phyloP scores from a whole-genome alignment of 2,797 vertebrate genomes.

The Spinus olivaceus region DNA sequence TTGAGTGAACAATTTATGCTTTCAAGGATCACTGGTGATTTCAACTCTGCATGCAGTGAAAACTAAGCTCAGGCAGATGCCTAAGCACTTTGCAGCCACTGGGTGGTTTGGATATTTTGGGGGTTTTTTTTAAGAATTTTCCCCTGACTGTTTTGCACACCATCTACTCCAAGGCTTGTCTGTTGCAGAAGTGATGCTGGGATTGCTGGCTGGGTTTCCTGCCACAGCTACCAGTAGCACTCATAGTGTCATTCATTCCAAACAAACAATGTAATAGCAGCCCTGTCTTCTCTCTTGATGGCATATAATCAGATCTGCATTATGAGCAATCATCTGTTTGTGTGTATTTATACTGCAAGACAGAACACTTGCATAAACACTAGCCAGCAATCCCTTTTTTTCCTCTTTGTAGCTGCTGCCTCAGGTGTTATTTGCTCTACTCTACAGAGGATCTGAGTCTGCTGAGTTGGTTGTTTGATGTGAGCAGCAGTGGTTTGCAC shows the following conservation, averaged over 20 bases:
- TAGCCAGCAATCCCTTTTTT: background rate
- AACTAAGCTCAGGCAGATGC: background rate
- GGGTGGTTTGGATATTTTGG: background rate
- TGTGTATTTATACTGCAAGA: slow-evolving; percentile 12
- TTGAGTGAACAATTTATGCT: background rate
- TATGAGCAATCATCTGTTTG: slow-evolving; percentile 32
- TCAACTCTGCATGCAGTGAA: background rate
- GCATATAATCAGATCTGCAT: slow-evolving; percentile 22
- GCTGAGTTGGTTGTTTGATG: background rate
- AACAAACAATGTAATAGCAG: background rate
- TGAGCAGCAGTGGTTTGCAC: background rate
- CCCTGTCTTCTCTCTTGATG: background rate
- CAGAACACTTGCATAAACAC: slow-evolving; percentile 22
- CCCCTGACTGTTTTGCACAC: background rate
- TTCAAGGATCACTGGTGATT: background rate
- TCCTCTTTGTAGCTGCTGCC: background rate
- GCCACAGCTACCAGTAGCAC: background rate
- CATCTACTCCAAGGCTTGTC: background rate
- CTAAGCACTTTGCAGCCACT: background rate
- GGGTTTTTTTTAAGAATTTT: background rate
- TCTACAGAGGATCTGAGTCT: background rate
- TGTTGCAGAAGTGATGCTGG: background rate
- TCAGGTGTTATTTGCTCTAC: background rate
- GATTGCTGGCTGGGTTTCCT: background rate
- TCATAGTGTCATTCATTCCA: background rate